phyloP scores from a whole-genome alignment of 2,113 vertebrate genomes.

The Sylvietta virens region DNA sequence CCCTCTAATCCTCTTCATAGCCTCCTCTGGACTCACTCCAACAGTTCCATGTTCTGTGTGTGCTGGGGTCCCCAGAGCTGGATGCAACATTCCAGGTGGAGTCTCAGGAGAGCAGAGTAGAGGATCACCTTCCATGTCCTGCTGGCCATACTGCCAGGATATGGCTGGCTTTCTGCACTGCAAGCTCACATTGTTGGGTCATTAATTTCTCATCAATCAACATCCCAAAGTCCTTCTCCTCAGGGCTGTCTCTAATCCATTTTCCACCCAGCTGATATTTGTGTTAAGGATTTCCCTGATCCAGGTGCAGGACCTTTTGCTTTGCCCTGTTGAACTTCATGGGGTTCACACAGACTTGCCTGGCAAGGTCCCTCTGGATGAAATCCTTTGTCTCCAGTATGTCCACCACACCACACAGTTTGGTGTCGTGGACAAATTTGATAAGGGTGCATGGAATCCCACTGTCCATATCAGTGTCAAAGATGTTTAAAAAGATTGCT shows the following conservation, averaged over 20 bases:
- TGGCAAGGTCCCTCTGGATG: not conserved
- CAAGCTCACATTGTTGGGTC: not conserved
- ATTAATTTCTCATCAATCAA: not conserved
- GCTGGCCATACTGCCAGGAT: not conserved
- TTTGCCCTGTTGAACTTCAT: not conserved
- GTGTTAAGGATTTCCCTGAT: not conserved
- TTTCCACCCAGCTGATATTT: fast-evolving
- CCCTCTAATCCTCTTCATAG: fast-evolving
- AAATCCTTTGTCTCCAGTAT: not conserved
- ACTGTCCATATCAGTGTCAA: not conserved
- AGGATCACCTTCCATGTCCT: not conserved
- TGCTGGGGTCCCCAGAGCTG: not conserved
- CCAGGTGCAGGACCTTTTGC: not conserved
- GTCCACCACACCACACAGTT: not conserved
- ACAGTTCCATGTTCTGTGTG: fast-evolving
- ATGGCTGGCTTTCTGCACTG: not conserved
- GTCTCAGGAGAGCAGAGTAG: not conserved
- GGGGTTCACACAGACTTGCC: not conserved
- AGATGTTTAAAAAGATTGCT: not conserved
- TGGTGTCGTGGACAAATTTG: not conserved
- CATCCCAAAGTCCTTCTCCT: not conserved
- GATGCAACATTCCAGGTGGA: too few species aligned
- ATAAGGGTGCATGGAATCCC: not conserved
- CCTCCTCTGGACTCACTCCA: not conserved
- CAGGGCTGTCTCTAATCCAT: not conserved